These are phyloP conservation scores for Phlogophora meticulosa DNA, from an alignment of 2,888 invertebrate genomes.

Conservation along the genomic window DNA sequence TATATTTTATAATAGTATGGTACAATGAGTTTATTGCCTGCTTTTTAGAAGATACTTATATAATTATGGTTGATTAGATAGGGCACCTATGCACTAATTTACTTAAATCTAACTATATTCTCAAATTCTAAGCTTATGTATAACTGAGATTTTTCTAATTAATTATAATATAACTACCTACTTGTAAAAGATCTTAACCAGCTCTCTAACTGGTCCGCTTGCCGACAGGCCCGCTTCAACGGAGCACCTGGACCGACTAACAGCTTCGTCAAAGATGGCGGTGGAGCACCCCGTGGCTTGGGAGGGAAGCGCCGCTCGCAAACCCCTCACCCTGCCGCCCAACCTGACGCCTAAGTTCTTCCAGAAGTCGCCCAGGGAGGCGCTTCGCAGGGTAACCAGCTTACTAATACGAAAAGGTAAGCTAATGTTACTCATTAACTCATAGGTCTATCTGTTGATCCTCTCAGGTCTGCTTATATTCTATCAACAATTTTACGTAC, in stretches of 20 bases:
- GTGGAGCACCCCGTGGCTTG: slow-evolving; percentile 90
- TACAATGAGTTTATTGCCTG: too few relatives aligned
- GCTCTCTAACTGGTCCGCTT: slow-evolving; percentile 63
- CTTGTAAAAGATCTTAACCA: slow-evolving; percentile 10
- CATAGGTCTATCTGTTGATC: not conserved
- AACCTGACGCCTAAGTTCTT: slow-evolving; percentile 97
- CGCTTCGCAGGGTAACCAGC: slow-evolving; percentile 96
- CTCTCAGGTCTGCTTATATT: not conserved
- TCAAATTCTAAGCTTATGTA: not conserved
- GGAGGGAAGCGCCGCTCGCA: slow-evolving; percentile 91
- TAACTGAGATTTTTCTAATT: slow-evolving; percentile 5
- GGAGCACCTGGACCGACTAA: slow-evolving; percentile 95
- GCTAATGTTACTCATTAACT: slow-evolving; percentile 60
- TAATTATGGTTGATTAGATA: too few relatives aligned
- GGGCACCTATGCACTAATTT: not conserved
- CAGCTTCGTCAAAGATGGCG: slow-evolving; percentile 86
- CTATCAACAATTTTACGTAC: not conserved
- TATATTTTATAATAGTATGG: too few relatives aligned
- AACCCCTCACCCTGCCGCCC: slow-evolving; percentile 96
- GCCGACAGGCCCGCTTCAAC: slow-evolving; percentile 94
- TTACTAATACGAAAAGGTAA: slow-evolving; percentile 96
- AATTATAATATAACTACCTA: not conserved
- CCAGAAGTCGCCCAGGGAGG: slow-evolving; percentile 96
- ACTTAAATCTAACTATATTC: slow-evolving; percentile 3
- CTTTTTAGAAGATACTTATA: not conserved